Evolutionary conservation across 92 coral and sea anemone genomes (phyloP).

Genomic region (Palythoa heliodiscus): DNA sequence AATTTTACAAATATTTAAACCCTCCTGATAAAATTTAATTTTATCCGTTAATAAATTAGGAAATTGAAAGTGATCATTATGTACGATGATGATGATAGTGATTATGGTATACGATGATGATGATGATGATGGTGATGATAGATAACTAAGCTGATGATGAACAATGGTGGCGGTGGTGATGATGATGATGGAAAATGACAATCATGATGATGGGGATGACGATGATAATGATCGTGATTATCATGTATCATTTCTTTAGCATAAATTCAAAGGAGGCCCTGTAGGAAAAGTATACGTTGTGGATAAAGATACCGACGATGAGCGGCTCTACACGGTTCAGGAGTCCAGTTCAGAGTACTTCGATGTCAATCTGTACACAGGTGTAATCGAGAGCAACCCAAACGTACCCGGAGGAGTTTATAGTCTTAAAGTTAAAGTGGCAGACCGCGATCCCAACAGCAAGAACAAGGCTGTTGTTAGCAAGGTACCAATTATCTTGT

Average conservation of each 20-base stretch:
- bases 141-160: background rate
- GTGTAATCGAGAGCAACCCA: conserved; percentile 69
- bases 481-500: conserved; percentile 31
- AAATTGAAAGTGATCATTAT: background rate
- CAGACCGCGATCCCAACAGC: conserved; percentile 70
- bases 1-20: no score
- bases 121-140: background rate
- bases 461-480: conserved; percentile 69
- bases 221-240: background rate
- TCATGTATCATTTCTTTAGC: conserved; percentile 38
- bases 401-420: conserved; percentile 69
- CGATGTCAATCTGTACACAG: conserved; percentile 67
- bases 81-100: background rate
- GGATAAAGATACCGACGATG: conserved; percentile 90
- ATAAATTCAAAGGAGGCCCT: conserved; percentile 77
- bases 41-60: no score
- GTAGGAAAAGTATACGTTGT: conserved; percentile 87
- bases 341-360: conserved; percentile 65
- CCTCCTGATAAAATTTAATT: no score
- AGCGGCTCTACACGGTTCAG: conserved; percentile 64
- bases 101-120: background rate
- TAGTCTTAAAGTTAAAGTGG: conserved; percentile 64
- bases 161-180: background rate
- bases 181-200: no score
- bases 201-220: background rate